phyloP scores from a whole-genome alignment of 1,140 invertebrate genomes.

The Ladona fulva region DNA sequence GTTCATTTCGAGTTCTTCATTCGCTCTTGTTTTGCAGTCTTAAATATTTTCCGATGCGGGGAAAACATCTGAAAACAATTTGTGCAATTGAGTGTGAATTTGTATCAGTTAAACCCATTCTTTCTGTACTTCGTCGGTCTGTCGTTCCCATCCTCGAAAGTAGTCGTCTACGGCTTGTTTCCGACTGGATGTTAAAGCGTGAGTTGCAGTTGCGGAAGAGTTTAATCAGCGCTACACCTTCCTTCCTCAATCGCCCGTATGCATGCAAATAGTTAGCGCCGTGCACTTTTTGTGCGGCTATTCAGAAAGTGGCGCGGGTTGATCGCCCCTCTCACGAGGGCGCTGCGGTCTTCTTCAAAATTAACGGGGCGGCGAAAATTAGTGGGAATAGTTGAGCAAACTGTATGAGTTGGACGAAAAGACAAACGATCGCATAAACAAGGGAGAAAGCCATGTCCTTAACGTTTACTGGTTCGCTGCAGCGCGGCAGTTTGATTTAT shows the following conservation, averaged over 20 bases:
- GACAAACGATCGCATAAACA: constrained; percentile 4
- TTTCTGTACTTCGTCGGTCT: no score
- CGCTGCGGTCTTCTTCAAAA: not conserved
- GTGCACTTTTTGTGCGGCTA: not conserved
- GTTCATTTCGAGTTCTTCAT: no score
- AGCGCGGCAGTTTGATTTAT: not conserved
- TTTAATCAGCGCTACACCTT: no score
- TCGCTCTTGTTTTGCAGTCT: no score
- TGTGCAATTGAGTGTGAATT: no score
- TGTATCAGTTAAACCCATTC: no score
- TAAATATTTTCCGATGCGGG: no score
- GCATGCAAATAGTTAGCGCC: not conserved
- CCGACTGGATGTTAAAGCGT: no score
- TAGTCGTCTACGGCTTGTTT: no score
- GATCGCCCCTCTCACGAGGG: not conserved
- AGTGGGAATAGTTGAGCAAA: constrained; percentile 1
- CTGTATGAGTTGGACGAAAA: not conserved
- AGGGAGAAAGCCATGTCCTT: not conserved
- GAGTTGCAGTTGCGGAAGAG: no score
- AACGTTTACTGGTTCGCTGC: not conserved
- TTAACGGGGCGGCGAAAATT: not conserved
- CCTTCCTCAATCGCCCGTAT: not conserved
- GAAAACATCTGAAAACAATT: no score
- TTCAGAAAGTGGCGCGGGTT: not conserved
- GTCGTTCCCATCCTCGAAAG: no score